A percentile compares a stretch with the other conserved stretches of the same genome.
Conservation (phyloP, 2,113 vertebrate genomes). For the Otocyon megalotis region DNA sequence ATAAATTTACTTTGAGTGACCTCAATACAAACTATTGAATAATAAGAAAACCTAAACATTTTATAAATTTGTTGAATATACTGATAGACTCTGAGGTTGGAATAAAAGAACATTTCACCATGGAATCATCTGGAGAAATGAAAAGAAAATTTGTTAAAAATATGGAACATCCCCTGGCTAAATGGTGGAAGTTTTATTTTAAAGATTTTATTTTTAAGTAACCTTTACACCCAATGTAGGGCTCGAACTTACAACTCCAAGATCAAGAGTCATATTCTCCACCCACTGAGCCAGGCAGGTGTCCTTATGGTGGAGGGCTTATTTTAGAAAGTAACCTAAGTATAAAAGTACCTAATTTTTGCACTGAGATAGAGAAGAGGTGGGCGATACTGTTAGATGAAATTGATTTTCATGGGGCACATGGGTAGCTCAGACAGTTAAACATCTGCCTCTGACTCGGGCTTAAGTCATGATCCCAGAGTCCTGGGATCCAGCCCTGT, state of each 20-base stretch:
- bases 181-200: background rate
- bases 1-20: background rate
- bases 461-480: background rate
- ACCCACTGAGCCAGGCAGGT: background rate
- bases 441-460: background rate
- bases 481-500: background rate
- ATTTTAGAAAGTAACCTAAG: background rate
- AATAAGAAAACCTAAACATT: background rate
- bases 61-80: background rate
- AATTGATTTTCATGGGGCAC: background rate
- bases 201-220: background rate
- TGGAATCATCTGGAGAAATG: background rate
- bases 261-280: background rate
- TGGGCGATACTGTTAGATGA: background rate
- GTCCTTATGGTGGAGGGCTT: background rate
- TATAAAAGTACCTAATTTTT: background rate
- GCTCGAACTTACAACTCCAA: background rate
- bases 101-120: background rate
- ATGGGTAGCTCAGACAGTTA: background rate
- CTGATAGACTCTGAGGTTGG: background rate
- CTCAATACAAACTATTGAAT: background rate
- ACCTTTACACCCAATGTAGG: background rate
- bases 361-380: background rate
- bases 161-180: background rate
- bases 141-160: background rate